Percentiles rank a stretch among this genome's conserved stretches.
Conservation (phyloP, 2,888 invertebrate genomes). For the Plebejus anna region DNA sequence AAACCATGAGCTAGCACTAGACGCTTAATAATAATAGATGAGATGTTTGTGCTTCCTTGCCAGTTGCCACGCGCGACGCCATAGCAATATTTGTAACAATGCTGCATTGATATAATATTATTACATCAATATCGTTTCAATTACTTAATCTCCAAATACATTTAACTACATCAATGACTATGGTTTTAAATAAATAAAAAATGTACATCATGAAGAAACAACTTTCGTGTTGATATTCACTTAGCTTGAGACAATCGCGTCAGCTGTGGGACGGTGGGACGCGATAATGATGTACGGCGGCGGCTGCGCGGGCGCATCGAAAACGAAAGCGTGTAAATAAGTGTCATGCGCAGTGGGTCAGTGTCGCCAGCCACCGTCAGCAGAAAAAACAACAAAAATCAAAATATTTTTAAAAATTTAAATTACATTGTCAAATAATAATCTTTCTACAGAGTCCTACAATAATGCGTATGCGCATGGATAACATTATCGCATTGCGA, state of each 20-base stretch:
- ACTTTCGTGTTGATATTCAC: background rate
- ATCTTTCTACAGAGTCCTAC: too few relatives aligned
- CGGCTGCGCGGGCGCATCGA: slow-evolving; percentile 31
- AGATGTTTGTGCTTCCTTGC: too few relatives aligned
- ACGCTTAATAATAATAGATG: background rate
- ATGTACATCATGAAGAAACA: background rate
- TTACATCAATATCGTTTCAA: too few relatives aligned
- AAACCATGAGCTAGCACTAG: background rate
- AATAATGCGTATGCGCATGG: too few relatives aligned
- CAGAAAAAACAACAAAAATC: slow-evolving; percentile 31
- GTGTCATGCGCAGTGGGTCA: slow-evolving; percentile 43
- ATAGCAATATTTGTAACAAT: too few relatives aligned
- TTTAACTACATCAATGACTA: background rate
- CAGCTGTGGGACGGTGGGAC: background rate
- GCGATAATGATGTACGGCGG: slow-evolving; percentile 23
- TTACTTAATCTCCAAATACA: background rate
- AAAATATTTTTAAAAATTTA: too few relatives aligned
- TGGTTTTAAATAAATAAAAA: background rate
- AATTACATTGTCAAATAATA: too few relatives aligned
- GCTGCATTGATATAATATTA: too few relatives aligned
- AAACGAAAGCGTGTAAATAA: slow-evolving; percentile 41
- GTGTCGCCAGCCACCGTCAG: slow-evolving; percentile 39
- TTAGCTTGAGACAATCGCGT: background rate
- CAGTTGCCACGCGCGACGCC: too few relatives aligned
- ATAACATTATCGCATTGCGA: too few relatives aligned